Evolutionary conservation across 1,140 invertebrate species (phyloP), one percentile per base, ranked within the genome.

Genomic region (Babylonia areolata): DNA sequence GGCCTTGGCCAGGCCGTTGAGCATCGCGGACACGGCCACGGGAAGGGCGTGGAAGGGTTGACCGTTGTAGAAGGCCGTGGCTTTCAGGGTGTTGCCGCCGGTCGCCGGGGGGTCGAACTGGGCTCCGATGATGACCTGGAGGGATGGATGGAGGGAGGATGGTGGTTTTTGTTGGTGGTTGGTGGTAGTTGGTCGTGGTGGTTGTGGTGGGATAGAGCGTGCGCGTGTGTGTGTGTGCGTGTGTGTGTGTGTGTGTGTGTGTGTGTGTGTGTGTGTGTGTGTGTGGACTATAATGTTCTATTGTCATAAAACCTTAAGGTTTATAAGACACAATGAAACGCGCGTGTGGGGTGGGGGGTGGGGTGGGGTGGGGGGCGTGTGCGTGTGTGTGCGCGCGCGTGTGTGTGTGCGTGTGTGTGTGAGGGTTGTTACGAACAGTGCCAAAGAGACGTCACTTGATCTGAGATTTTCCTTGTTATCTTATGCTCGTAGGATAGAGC

Each of bases 21-120:
- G 94, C 2, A 96, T 89, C 33, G 95, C 84, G 87, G 95, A 95
- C 40, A 97, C 89, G 0, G 95, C 94, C 6, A 96, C 95, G 0
- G 96, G 96, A 28, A 96, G 95, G 69, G 96, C 95, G 92, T 97
- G 97, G 91, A 96, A 96, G 0, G 97, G 94, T 86, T 95, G 94
- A 79, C 94, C 94, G 86, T 95, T 95, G 89, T 95, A 95, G 84
- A 92, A 92, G 0, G 91, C 93, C 1, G 71, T 88, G 35, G 86
- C 80, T 17, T 73, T 85, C n/a, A 85, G 33, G 9, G 37, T 73
- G 46, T 51, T 51, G 17, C 39, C 54, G 3, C 40, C 37, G 12
- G 17, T 75, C 15, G 81, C 31, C 12, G n/a, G 58, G 3, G 73
- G 31, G 35, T 91, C 73, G 85, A 90, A 91, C n/a, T 90, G 87